Conservation (phyloP, 1,140 invertebrate species). For the Solenopsis invicta region DNA sequence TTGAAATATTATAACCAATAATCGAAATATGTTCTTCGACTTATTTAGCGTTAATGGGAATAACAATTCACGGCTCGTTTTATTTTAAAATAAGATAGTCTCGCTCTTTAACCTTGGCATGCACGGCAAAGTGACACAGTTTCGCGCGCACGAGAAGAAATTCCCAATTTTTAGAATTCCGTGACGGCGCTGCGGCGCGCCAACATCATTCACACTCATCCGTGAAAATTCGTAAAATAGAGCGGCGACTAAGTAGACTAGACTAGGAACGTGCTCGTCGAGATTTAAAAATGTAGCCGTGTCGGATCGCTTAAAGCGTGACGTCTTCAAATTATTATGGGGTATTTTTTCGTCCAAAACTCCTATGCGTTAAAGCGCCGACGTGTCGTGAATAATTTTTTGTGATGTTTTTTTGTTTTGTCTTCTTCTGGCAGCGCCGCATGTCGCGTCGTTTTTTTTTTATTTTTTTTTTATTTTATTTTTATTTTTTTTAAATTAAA, state of each 20-base stretch:
- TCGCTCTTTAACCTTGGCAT: neutral
- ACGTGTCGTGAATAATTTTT: neutral
- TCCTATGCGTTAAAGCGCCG: neutral
- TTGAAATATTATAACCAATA: neutral
- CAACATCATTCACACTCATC: neutral
- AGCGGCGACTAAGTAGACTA: neutral
- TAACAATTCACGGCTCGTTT: neutral
- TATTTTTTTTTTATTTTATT: no score
- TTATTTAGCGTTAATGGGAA: neutral
- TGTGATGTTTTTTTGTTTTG: neutral
- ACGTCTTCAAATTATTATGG: constrained; percentile 39
- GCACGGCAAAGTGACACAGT: neutral
- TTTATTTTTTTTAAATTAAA: constrained; percentile 22
- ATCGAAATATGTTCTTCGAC: neutral
- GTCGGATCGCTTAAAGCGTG: constrained; percentile 43
- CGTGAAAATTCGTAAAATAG: constrained; percentile 2
- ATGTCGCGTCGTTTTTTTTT: neutral
- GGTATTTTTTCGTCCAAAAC: neutral
- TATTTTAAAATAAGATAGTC: neutral
- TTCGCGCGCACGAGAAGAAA: no score
- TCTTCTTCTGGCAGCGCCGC: neutral
- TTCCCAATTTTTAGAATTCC: neutral
- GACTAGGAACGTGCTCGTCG: neutral
- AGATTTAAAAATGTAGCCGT: constrained; percentile 61
- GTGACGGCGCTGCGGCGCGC: constrained; percentile 21